These are phyloP conservation scores for Kryptolebias marmoratus DNA, from an alignment of 2,113 vertebrate genomes.

Conservation along the genomic window DNA sequence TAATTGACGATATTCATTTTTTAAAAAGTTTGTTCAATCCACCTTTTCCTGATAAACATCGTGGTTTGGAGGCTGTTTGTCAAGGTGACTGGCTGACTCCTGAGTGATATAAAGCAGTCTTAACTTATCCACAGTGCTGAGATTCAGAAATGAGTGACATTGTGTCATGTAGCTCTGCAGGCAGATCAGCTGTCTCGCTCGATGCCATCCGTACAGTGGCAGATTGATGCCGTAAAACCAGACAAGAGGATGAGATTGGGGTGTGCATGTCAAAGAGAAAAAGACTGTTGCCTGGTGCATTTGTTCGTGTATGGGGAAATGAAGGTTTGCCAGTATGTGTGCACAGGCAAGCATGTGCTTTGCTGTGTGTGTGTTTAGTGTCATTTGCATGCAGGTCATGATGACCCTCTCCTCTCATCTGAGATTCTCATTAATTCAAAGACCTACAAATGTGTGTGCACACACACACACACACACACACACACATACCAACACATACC, in stretches of 20 bases:
- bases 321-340: constrained; percentile 1
- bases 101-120: constrained; percentile 18
- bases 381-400: constrained; percentile 71
- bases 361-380: constrained; percentile 25
- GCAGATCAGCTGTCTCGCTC: constrained; percentile 42
- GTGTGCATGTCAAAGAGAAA: neutral
- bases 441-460: constrained; percentile 9
- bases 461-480: constrained; percentile 8
- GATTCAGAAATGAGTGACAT: constrained; percentile 29
- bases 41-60: neutral
- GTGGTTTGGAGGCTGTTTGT: constrained; percentile 14
- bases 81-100: constrained; percentile 11
- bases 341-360: neutral
- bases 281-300: neutral
- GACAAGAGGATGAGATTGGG: neutral
- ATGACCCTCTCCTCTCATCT: constrained; percentile 68
- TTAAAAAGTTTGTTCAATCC: neutral
- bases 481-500: constrained; percentile 6
- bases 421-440: constrained; percentile 72
- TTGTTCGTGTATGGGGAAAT: neutral
- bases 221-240: constrained; percentile 28
- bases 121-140: constrained; percentile 9
- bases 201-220: constrained; percentile 31
- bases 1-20: neutral
- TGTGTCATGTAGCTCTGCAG: constrained; percentile 50